Evolutionary conservation across 2,113 vertebrate genomes (phyloP).

Genomic region (Zosterops lateralis): DNA sequence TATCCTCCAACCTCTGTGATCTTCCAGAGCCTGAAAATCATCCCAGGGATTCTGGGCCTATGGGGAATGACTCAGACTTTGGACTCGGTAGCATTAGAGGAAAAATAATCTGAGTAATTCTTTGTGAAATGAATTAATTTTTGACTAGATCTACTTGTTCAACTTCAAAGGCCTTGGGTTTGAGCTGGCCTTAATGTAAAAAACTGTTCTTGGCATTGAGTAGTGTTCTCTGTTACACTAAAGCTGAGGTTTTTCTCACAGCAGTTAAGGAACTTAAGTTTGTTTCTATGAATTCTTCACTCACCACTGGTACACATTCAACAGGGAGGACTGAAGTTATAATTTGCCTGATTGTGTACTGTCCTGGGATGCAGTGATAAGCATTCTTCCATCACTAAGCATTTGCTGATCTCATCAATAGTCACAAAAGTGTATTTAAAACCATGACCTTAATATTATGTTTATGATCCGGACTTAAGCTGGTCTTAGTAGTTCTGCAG

Average conservation of each 20-base stretch:
- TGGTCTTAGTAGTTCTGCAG: neutral
- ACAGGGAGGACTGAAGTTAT: neutral
- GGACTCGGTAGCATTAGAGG: rapidly evolving
- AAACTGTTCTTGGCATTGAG: neutral
- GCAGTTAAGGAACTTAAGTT: neutral
- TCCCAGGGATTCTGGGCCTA: neutral
- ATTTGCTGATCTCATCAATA: neutral
- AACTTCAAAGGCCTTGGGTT: neutral
- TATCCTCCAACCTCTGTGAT: neutral
- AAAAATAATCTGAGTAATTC: neutral
- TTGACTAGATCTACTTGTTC: neutral
- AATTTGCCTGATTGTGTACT: neutral
- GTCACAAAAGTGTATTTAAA: neutral
- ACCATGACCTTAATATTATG: neutral
- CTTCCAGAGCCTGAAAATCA: neutral
- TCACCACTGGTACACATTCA: neutral
- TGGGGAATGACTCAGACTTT: neutral
- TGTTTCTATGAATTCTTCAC: neutral
- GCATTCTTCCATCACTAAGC: neutral
- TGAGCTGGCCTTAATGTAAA: neutral
- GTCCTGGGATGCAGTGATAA: neutral
- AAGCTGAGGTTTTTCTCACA: neutral
- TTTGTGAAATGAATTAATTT: neutral
- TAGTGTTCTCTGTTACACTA: neutral
- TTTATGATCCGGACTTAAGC: neutral